Base-by-base conservation (phyloP, 2,888 invertebrate genomes). In the Dynastes tityus region DNA sequence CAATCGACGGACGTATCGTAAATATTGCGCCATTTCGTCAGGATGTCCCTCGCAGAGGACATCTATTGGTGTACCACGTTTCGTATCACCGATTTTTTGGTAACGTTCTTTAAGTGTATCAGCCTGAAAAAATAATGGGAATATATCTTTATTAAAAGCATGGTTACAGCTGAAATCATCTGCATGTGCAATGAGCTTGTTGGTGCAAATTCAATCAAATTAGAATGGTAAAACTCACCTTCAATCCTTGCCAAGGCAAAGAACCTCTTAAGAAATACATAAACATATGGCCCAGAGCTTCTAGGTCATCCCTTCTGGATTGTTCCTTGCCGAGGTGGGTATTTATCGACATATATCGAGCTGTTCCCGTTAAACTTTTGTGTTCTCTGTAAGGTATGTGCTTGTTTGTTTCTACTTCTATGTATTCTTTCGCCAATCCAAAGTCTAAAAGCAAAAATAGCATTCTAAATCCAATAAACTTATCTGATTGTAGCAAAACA, bases 331-430 rank as follows among this genome's bases (percentile, higher is more conserved):
- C 99, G 92, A 99, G 94, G 92, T 99, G 99, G 89, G 99, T 99
- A 90, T 99, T 99, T 91, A 99, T 99, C 91, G 98, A 99, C 99
- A 99, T 99, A 91, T 99, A 99, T 91, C 99, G 94, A 85, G 99
- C 99, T 84, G 99, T 99, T 86, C 99, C 99, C 82, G 99, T 99
- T 88, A 99, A 93, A 89, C 98, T 99, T 92, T 99, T 99, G 93
- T 99, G 99, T 93, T 99, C 99, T 93, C 99, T 96, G 91, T 99
- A 99, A 87, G 99, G 99, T 92, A 99, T 99, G 92, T 99, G 99
- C 92, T 99, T 98, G 92, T 97, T 97, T 91, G 97, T 97, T 93
- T 99, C 98, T 92, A 98, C 95, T 93, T 99, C 99, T 92, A 99
- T 98, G 91, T 99, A 99, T 93, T 99, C 99, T 93, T 99, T 99